Base-by-base conservation (phyloP, 2,888 invertebrate genomes). In the Phalera bucephala region DNA sequence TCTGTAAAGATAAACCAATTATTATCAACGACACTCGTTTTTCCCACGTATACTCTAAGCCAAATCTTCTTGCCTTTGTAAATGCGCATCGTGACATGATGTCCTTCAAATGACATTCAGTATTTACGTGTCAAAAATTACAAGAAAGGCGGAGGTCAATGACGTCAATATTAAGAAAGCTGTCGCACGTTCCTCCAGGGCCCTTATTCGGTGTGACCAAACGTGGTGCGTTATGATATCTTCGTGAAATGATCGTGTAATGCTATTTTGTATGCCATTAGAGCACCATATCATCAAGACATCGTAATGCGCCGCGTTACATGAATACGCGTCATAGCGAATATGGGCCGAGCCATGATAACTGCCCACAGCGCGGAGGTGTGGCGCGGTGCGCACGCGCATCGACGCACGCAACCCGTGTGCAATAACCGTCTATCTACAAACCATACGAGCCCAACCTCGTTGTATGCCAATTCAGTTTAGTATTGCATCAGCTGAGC, bases 151-250 rank as follows among this genome's bases (percentile, higher is more conserved):
- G 22, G 61, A 77, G 78, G 63, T 75, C 73, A 74, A 52, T 75
- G 74, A 76, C 74, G 72, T 72, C 61, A 65, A 42, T 56, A 46
- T 62, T 65, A 72, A 78, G 80, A 80, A 81, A 80, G 79, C 68
- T 38, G 50, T 52, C 27, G 40, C 33, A 51, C 62, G 62, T 56
- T 58, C 45, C 31, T 36, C 29, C 35, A 44, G 38, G 33, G n/a
- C n/a, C n/a, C n/a, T n/a, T n/a, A n/a, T n/a, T n/a, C n/a, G n/a
- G n/a, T n/a, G n/a, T n/a, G n/a, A n/a, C n/a, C n/a, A n/a, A n/a
- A n/a, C n/a, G n/a, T n/a, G n/a, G n/a, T n/a, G n/a, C n/a, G n/a
- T n/a, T n/a, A n/a, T n/a, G n/a, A n/a, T n/a, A n/a, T n/a, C n/a
- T n/a, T n/a, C n/a, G n/a, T n/a, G n/a, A n/a, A n/a, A n/a, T n/a